Conservation (phyloP, 2,797 vertebrate genomes). For the Gymnoscopelus braueri region DNA sequence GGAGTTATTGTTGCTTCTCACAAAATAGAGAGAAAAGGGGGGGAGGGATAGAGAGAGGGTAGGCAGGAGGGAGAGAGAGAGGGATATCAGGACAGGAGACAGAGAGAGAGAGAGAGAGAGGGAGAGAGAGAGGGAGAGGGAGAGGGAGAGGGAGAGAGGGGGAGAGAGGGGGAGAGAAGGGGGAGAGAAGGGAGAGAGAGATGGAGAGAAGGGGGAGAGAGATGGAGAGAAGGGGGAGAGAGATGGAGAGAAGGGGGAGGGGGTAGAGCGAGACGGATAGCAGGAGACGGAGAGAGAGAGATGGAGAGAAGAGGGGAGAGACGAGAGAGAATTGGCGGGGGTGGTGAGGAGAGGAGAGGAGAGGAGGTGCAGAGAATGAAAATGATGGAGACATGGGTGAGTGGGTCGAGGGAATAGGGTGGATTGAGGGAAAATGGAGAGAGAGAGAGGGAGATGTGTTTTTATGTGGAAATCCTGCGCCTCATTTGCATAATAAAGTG, state of each 20-base stretch:
- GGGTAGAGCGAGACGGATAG: background rate
- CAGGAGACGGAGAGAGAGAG: background rate
- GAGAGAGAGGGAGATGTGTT: slow-evolving; percentile 23
- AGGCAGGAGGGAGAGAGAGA: slow-evolving; percentile 22
- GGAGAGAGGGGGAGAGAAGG: slow-evolving; percentile 8
- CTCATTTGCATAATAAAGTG: slow-evolving; percentile 77
- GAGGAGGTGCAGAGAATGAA: slow-evolving; percentile 22
- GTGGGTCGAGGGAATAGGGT: background rate
- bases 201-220: background rate
- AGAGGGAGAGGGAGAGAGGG: slow-evolving; percentile 17
- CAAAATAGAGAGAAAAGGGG: slow-evolving; percentile 41
- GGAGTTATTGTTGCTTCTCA: slow-evolving; percentile 58
- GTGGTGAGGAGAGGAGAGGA: background rate
- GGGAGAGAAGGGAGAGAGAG: background rate
- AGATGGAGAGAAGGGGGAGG: slow-evolving; percentile 1
- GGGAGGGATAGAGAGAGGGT: slow-evolving; percentile 20
- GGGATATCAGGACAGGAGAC: slow-evolving; percentile 20
- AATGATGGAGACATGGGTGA: slow-evolving; percentile 29
- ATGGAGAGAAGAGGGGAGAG: background rate
- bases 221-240: slow-evolving; percentile 18
- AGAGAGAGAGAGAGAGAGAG: slow-evolving; percentile 8
- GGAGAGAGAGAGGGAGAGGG: background rate
- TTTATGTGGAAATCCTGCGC: slow-evolving; percentile 59
- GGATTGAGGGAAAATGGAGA: slow-evolving; percentile 15
- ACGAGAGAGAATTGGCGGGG: background rate